Evolutionary conservation across 1,140 invertebrate genomes (phyloP).

Genomic region (Scaptomyza montana): DNA sequence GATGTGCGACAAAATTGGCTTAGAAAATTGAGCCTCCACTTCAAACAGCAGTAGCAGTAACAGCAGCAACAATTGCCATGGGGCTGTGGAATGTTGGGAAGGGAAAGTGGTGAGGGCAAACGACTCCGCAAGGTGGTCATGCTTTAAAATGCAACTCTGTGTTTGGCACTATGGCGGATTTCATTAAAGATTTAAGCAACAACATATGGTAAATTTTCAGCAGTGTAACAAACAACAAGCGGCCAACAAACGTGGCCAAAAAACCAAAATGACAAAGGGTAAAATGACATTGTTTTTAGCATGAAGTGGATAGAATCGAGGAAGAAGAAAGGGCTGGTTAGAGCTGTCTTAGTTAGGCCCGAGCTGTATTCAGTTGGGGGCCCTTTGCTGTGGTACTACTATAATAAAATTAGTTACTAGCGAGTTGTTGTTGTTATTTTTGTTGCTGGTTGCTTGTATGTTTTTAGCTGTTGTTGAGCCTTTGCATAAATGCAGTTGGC

Average conservation of each 20-base stretch:
- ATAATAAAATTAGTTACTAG: slow-evolving; percentile 67
- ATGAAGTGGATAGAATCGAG: slow-evolving; percentile 2
- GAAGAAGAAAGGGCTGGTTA: neutral
- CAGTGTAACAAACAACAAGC: slow-evolving; percentile 36
- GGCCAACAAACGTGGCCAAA: slow-evolving; percentile 32
- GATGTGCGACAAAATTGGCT: slow-evolving; percentile 75
- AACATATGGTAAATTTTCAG: slow-evolving; percentile 77
- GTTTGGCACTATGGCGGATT: slow-evolving; percentile 69
- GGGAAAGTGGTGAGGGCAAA: neutral
- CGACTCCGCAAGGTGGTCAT: slow-evolving; percentile 12
- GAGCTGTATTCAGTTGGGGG: slow-evolving; percentile 55
- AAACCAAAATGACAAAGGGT: slow-evolving; percentile 72
- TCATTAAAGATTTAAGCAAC: slow-evolving; percentile 78
- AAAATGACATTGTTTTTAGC: slow-evolving; percentile 74
- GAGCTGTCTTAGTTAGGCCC: neutral
- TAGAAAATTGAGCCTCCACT: slow-evolving; percentile 75
- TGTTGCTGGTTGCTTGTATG: slow-evolving; percentile 16
- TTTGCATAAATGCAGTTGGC: slow-evolving; percentile 76
- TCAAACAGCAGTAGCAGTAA: slow-evolving; percentile 34
- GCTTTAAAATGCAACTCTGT: slow-evolving; percentile 80
- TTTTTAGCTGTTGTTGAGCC: slow-evolving; percentile 30
- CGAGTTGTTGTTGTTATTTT: slow-evolving; percentile 37
- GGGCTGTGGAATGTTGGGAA: neutral
- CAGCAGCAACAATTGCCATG: slow-evolving; percentile 21
- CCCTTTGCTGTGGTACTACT: slow-evolving; percentile 65